Evolutionary conservation across 2,797 vertebrate genomes (phyloP), one percentile per base, ranked within the genome.

Genomic region (Sorex maritimensis): DNA sequence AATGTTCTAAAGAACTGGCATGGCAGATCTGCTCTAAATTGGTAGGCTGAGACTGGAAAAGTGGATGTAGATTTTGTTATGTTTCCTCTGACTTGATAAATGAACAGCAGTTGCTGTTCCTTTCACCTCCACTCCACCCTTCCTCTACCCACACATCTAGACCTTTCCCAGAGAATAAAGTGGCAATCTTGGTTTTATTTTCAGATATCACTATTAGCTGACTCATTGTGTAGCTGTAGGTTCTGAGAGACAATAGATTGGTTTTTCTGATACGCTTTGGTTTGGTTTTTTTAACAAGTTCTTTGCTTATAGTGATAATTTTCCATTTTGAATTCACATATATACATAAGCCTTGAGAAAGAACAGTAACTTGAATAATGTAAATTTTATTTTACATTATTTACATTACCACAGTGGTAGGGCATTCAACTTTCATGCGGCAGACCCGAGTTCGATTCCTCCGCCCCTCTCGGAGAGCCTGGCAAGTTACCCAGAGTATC

Each of bases 1-100:
- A 77, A 80, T 5, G 38, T 90, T 87, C 80, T 93, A 30, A 74
- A 85, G 86, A 44, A 52, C 23, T 80, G 23, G 81, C 49, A 41
- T 46, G 34, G 55, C 38, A 90, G 85, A 87, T 86, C n/a, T 6
- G 11, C 63, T 83, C 81, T 28, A 72, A 67, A 26, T 28, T 44
- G 46, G 74, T 24, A 72, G 10, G 11, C 5, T 65, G 24, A 88
- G 73, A 10, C 8, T 93, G 58, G 41, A 67, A 84, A 84, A 46
- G 8, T 26, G 2, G 12, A 68, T 10, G 61, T 58, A 28, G 13
- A 68, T 87, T 87, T 15, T 67, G n/a, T 19, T 73, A 15, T 5
- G n/a, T 78, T 71, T 79, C 38, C 26, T 19, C 23, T 87, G 52
- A 74, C 19, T 69, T 74, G 34, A 41, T 65, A 61, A 55, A 84